Evolutionary conservation across 2,797 vertebrate genomes (phyloP).

Genomic region (Margarornis squamiger): DNA sequence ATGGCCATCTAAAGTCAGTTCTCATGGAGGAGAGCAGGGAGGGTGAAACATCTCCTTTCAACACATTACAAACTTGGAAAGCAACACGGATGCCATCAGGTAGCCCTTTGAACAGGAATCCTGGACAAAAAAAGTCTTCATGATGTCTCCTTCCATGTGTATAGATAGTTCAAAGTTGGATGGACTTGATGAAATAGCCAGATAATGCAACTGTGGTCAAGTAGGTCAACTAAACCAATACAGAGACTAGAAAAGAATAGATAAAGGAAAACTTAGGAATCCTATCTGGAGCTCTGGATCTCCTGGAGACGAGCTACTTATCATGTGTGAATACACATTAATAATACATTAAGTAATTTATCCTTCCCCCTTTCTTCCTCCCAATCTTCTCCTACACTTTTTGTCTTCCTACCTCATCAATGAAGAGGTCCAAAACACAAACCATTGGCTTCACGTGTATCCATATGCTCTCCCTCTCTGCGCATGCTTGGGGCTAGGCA

Average conservation of each 20-base stretch:
- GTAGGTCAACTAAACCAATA: not conserved
- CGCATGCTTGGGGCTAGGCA: not conserved
- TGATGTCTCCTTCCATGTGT: not conserved
- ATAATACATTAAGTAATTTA: not conserved
- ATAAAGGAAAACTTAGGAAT: not conserved
- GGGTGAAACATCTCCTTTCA: not conserved
- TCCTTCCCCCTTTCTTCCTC: not conserved
- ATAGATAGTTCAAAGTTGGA: not conserved
- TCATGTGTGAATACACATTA: not conserved
- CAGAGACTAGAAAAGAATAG: not conserved
- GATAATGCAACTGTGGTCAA: not conserved
- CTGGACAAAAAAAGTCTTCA: not conserved
- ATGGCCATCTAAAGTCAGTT: not conserved
- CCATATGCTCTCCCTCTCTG: fast-evolving
- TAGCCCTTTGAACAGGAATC: not conserved
- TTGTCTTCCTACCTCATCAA: not conserved
- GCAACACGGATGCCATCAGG: not conserved
- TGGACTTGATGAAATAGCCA: not conserved
- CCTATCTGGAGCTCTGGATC: not conserved
- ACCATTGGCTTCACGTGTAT: not conserved
- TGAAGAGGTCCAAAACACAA: not conserved
- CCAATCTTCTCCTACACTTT: not conserved
- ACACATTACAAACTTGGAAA: not conserved
- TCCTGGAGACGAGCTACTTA: not conserved
- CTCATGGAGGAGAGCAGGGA: not conserved